Conservation (phyloP, 2,797 vertebrate genomes). For the Xenentodon cancila region DNA sequence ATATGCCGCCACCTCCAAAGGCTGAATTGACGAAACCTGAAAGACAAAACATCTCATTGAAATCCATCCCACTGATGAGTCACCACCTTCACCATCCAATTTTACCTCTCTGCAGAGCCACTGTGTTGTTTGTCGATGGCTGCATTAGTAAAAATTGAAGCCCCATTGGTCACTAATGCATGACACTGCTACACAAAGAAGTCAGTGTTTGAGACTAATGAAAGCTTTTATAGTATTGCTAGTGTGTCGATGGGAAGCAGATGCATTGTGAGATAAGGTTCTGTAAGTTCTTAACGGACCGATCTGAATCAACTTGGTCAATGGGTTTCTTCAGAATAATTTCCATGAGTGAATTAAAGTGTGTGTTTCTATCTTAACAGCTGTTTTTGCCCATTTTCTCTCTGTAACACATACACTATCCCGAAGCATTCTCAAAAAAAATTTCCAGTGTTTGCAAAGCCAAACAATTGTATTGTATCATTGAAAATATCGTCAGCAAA, state of each 20-base stretch:
- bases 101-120: conserved; percentile 7
- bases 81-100: conserved; percentile 21
- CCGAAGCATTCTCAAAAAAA: neutral
- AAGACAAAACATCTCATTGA: conserved; percentile 5
- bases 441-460: too few relatives aligned
- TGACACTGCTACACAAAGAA: conserved; percentile 16
- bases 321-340: neutral
- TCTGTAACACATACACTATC: too few relatives aligned
- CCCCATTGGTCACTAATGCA: conserved; percentile 41
- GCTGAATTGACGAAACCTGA: neutral
- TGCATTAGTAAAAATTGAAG: conserved; percentile 48
- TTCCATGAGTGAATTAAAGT: neutral
- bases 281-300: neutral
- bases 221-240: neutral
- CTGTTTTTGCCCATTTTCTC: neutral
- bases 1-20: neutral
- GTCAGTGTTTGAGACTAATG: neutral
- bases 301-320: neutral
- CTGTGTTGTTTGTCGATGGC: conserved; percentile 15
- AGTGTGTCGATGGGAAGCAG: conserved; percentile 3
- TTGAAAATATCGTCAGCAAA: too few relatives aligned
- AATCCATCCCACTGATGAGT: conserved; percentile 36
- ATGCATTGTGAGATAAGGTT: conserved; percentile 5
- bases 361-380: neutral
- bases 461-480: too few relatives aligned